Percentiles rank a stretch among this genome's conserved stretches.
Evolutionary conservation across 2,797 vertebrate species (phyloP).

Genomic region (Xenops minutus): DNA sequence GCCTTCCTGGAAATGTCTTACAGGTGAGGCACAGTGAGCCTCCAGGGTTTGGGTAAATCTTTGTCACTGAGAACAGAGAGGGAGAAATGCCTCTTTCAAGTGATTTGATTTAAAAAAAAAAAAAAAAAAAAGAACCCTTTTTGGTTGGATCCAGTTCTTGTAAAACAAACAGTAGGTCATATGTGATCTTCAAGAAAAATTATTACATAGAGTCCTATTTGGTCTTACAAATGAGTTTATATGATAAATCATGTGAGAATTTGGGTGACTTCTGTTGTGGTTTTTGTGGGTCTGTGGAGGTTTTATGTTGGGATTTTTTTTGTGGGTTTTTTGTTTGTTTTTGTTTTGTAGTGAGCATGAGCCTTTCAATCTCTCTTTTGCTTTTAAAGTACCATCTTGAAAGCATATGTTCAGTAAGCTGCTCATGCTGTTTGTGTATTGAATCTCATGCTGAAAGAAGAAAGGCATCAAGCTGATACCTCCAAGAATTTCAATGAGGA

Average conservation of each 20-base stretch:
- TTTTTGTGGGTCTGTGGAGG: neutral
- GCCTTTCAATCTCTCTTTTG: neutral
- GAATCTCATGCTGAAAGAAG: neutral
- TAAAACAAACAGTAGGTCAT: neutral
- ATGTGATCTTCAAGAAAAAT: neutral
- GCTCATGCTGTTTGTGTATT: neutral
- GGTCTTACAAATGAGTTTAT: neutral
- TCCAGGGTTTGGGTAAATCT: neutral
- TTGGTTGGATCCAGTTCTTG: neutral
- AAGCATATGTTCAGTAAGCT: slow-evolving; percentile 33
- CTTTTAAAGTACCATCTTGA: slow-evolving; percentile 4
- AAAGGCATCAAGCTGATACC: neutral
- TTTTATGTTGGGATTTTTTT: neutral
- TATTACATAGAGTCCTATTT: neutral
- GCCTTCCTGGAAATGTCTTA: neutral
- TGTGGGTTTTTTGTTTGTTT: neutral
- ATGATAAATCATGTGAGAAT: neutral
- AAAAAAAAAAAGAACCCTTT: neutral
- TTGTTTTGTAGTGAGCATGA: neutral
- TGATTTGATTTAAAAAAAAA: no score
- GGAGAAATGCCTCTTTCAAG: neutral
- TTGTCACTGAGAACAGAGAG: neutral
- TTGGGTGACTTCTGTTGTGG: neutral
- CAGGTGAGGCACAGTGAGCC: neutral
- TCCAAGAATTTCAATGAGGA: neutral